Evolutionary conservation across 2,113 vertebrate genomes (phyloP), one percentile per base, ranked within the genome.

Genomic region (Upupa epops): DNA sequence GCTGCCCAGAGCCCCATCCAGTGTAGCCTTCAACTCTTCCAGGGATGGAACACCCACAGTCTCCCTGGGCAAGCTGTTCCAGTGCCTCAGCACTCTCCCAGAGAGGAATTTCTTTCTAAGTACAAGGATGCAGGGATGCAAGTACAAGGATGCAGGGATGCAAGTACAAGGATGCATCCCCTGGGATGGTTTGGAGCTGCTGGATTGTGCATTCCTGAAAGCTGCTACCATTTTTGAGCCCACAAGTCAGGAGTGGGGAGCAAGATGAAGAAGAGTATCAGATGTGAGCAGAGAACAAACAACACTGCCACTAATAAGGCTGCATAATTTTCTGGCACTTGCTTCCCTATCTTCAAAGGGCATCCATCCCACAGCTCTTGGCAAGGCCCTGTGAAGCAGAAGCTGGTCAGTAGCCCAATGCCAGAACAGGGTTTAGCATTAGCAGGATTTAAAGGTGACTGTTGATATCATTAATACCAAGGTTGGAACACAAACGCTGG

Each of bases 331-430:
- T 65, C 92, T 86, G 65, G 86, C 16, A 1, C 66, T 76, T 10
- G 66, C 70, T 88, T 90, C 58, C 20, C 25, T 61, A 2, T 78
- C 93, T 95, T 94, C 93, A 90, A 92, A 95, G 88, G 94, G 93
- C 92, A 95, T 92, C 94, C 92, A 95, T 92, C 94, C 94, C 90
- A 72, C 83, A 78, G 93, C 58, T 92, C 73, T 93, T 96, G 93
- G 96, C 94, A 96, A 69, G 80, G 45, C 59, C 76, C 11, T 31
- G 61, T 17, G 80, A 83, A 82, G 88, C 73, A 92, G 83, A 70
- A 95, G 92, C 42, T n/a, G 61, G 65, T 74, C 56, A 48, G 86
- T 52, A 93, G 75, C 75, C 58, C 1, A 3, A 6, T 71, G 66
- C 83, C 94, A 95, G 90, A 86, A 69, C 86, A 29, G 88, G 65